Evolutionary conservation across 2,113 vertebrate genomes (phyloP).

Genomic region (Brevimyrus niger): DNA sequence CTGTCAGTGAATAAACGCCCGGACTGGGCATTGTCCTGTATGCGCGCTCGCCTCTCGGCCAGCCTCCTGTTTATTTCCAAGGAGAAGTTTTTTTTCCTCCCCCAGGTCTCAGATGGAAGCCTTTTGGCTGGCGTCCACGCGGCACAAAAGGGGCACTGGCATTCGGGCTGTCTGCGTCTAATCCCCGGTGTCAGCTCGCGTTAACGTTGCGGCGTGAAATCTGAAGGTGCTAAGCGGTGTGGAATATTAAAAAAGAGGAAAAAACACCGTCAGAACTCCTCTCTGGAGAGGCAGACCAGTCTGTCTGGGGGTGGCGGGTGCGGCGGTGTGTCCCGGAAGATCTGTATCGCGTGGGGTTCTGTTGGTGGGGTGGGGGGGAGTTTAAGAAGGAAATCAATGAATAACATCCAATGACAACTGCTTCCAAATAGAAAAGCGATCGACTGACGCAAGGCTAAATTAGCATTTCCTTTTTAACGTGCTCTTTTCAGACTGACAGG

Average conservation of each 20-base stretch:
- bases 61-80: constrained; percentile 67
- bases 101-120: constrained; percentile 86
- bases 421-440: constrained; percentile 40
- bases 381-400: constrained; percentile 27
- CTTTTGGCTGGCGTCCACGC: constrained; percentile 89
- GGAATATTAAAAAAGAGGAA: constrained; percentile 72
- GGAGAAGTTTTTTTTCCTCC: constrained; percentile 71
- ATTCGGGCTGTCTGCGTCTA: constrained; percentile 99
- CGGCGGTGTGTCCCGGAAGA: constrained; percentile 51
- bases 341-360: constrained; percentile 52
- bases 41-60: constrained; percentile 43
- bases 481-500: constrained; percentile 38
- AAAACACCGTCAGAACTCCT: constrained; percentile 82
- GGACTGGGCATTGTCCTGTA: background rate
- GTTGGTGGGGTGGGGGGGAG: constrained; percentile 7
- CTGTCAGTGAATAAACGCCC: background rate
- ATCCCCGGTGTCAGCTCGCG: constrained; percentile 98
- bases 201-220: constrained; percentile 99
- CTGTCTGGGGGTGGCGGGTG: constrained; percentile 55
- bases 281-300: constrained; percentile 72
- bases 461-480: constrained; percentile 54
- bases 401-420: constrained; percentile 29
- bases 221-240: constrained; percentile 85
- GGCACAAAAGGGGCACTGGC: constrained; percentile 85
- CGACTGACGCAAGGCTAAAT: constrained; percentile 53